Conservation (phyloP, 2,888 invertebrate species). For the Lathronympha strigana region DNA sequence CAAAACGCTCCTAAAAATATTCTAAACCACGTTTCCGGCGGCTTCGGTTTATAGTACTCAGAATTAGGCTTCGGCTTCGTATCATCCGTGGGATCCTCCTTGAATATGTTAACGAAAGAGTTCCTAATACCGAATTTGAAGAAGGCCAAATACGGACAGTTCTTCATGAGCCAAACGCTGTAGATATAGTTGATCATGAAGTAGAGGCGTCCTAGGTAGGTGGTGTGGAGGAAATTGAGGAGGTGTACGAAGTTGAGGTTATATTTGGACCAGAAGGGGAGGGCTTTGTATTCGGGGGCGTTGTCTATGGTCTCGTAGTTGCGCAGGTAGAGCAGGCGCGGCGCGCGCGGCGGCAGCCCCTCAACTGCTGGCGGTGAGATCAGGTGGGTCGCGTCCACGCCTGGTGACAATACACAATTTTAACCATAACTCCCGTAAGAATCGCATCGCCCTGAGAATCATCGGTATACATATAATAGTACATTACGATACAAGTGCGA, state of each 20-base stretch:
- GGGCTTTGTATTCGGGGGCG: slow-evolving; percentile 71
- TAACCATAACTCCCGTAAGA: too few relatives aligned
- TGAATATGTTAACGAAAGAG: slow-evolving; percentile 85
- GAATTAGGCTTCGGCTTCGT: slow-evolving; percentile 63
- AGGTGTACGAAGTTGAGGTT: slow-evolving; percentile 57
- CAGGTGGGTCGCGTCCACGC: slow-evolving; percentile 61
- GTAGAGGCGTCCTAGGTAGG: slow-evolving; percentile 82
- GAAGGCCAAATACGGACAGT: slow-evolving; percentile 88
- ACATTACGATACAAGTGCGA: too few relatives aligned
- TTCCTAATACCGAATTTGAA: slow-evolving; percentile 85
- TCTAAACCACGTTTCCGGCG: slow-evolving; percentile 59
- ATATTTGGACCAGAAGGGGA: slow-evolving; percentile 58
- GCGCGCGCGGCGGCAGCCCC: slow-evolving; percentile 55
- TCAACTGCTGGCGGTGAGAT: slow-evolving; percentile 59
- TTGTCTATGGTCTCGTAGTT: slow-evolving; percentile 74
- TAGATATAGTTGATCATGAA: slow-evolving; percentile 85
- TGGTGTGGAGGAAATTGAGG: slow-evolving; percentile 64
- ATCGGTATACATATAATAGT: too few relatives aligned
- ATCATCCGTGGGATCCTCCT: slow-evolving; percentile 67
- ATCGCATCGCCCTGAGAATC: too few relatives aligned
- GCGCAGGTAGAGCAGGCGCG: slow-evolving; percentile 64
- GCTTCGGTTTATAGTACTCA: slow-evolving; percentile 57
- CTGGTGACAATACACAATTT: slow-evolving; percentile 50
- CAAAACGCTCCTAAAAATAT: slow-evolving; percentile 56
- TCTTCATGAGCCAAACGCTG: slow-evolving; percentile 85